Evolutionary conservation across 2,113 vertebrate species (phyloP).

Genomic region (Noturus placidus): DNA sequence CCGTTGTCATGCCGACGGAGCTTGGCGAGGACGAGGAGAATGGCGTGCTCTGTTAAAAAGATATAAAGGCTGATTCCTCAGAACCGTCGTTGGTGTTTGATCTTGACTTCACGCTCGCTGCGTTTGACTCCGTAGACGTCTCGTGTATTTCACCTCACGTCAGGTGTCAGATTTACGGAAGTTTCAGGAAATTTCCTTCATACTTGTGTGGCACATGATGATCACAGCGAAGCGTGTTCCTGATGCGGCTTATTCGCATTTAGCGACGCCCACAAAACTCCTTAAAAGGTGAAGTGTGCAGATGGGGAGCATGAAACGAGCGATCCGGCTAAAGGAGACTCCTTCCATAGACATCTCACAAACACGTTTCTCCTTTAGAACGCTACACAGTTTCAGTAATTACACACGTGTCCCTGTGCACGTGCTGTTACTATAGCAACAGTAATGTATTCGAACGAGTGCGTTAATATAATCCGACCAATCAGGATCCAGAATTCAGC

Average conservation of each 20-base stretch:
- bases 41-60: conserved; percentile 32
- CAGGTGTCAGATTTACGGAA: not conserved
- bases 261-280: not conserved
- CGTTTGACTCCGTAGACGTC: not conserved
- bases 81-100: not conserved
- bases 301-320: not conserved
- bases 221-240: not conserved
- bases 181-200: not conserved
- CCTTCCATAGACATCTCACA: not conserved
- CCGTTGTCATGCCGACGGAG: conserved; percentile 56
- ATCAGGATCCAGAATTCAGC: not conserved
- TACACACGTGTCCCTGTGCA: not conserved
- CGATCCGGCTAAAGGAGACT: not conserved
- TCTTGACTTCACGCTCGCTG: not conserved
- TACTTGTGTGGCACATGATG: too few species aligned
- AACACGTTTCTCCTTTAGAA: too few species aligned
- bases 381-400: too few species aligned
- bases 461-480: not conserved
- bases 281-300: not conserved
- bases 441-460: not conserved
- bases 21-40: conserved; percentile 22
- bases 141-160: not conserved
- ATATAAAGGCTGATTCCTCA: conserved; percentile 35
- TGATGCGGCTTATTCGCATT: not conserved
- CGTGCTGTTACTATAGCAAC: not conserved